A percentile compares a stretch with the other conserved stretches of the same genome.
Conservation (phyloP, 2,888 invertebrate species). For the Blastobasis adustella region DNA sequence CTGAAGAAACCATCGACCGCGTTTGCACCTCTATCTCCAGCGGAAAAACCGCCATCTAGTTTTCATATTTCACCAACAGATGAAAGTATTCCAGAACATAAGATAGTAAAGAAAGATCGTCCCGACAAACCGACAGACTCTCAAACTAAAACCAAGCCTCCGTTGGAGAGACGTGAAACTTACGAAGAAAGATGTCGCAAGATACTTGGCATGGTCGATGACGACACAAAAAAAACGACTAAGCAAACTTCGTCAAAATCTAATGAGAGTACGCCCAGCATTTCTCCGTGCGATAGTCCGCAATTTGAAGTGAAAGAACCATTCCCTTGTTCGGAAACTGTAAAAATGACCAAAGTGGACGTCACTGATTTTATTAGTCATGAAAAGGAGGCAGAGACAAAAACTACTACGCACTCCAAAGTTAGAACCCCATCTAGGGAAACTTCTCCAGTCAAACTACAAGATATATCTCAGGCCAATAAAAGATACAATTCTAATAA, state of each 20-base stretch:
- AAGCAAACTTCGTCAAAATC: conserved; percentile 18
- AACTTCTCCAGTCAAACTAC: conserved; percentile 41
- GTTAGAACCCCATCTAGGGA: conserved; percentile 22
- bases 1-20: conserved; percentile 54
- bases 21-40: conserved; percentile 33
- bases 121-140: conserved; percentile 28
- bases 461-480: conserved; percentile 23
- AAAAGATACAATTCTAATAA: neutral
- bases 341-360: conserved; percentile 18
- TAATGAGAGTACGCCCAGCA: conserved; percentile 36
- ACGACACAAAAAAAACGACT: conserved; percentile 33
- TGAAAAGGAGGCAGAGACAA: conserved; percentile 30
- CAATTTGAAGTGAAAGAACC: conserved; percentile 24
- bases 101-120: conserved; percentile 40
- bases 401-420: conserved; percentile 12
- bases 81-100: conserved; percentile 34
- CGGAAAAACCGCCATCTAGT: conserved; percentile 57
- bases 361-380: conserved; percentile 32
- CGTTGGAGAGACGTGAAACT: conserved; percentile 79
- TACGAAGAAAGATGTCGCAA: conserved; percentile 83
- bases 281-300: conserved; percentile 48
- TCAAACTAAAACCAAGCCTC: conserved; percentile 66
- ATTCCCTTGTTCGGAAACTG: conserved; percentile 21
- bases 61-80: conserved; percentile 53
- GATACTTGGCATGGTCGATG: conserved; percentile 78